These are phyloP conservation scores for Oplegnathus fasciatus DNA, from an alignment of 2,113 vertebrate species.

Conservation along the genomic window DNA sequence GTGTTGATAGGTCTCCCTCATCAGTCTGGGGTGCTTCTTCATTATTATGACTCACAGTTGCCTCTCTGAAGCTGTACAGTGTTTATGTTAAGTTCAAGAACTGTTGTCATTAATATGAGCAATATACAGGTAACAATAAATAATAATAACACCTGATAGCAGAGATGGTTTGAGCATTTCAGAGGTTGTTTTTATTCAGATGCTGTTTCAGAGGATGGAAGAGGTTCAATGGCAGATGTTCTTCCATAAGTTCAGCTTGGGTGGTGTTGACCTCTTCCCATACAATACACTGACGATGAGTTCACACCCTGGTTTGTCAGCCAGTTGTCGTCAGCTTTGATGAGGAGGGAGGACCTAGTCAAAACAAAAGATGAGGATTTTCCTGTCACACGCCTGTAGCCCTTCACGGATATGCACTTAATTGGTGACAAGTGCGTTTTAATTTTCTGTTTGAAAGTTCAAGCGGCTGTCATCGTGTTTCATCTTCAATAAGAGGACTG, in stretches of 20 bases:
- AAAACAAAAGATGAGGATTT: constrained; percentile 71
- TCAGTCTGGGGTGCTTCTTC: constrained; percentile 52
- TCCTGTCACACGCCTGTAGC: constrained; percentile 61
- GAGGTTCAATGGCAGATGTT: constrained; percentile 20
- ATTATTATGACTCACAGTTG: constrained; percentile 71
- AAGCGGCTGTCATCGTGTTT: constrained; percentile 23
- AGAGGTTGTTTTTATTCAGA: background rate
- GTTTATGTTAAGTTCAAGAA: constrained; percentile 1
- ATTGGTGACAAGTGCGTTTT: constrained; percentile 65
- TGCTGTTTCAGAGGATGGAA: background rate
- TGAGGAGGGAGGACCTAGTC: constrained; percentile 46
- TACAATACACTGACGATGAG: constrained; percentile 33
- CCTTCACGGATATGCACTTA: constrained; percentile 68
- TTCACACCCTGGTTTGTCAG: constrained; percentile 43
- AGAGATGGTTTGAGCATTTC: constrained; percentile 3
- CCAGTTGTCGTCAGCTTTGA: constrained; percentile 33
- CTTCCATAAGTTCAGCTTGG: constrained; percentile 26
- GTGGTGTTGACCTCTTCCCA: constrained; percentile 32
- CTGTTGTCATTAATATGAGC: background rate
- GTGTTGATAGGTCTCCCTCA: constrained; percentile 65
- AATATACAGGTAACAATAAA: background rate
- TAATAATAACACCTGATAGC: background rate
- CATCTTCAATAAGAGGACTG: constrained; percentile 6
- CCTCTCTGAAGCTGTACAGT: constrained; percentile 23
- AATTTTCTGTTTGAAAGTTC: constrained; percentile 33